phyloP scores from a whole-genome alignment of 2,113 vertebrate genomes.

The Sakesphorus luctuosus region DNA sequence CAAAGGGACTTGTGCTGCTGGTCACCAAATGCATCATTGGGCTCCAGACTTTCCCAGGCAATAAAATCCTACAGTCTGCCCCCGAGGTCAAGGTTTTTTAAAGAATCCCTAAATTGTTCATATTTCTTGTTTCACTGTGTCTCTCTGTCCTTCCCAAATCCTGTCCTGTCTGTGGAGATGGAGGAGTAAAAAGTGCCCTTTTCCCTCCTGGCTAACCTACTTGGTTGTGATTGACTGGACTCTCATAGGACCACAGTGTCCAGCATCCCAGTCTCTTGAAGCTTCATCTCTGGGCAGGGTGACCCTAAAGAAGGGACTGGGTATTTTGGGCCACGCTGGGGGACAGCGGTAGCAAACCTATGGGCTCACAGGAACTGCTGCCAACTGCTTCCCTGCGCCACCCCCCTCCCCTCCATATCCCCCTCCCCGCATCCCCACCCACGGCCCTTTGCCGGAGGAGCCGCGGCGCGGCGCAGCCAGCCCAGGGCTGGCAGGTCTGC shows the following conservation, averaged over 20 bases:
- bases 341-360: not conserved
- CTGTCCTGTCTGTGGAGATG: not conserved
- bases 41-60: not conserved
- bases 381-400: not conserved
- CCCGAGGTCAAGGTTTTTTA: not conserved
- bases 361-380: not conserved
- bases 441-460: not conserved
- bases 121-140: fast-evolving
- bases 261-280: not conserved
- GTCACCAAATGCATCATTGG: not conserved
- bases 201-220: not conserved
- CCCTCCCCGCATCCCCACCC: not conserved
- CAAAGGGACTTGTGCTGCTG: not conserved
- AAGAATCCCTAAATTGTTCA: not conserved
- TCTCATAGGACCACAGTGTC: fast-evolving
- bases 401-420: not conserved
- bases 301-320: fast-evolving
- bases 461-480: not conserved
- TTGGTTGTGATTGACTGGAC: not conserved
- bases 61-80: not conserved
- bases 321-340: not conserved
- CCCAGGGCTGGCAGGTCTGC: slow-evolving; percentile 27
- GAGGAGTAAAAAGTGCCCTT: not conserved
- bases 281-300: not conserved
- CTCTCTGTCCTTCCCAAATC: not conserved